phyloP scores from a whole-genome alignment of 1,140 invertebrate species.

The Penaeus indicus region DNA sequence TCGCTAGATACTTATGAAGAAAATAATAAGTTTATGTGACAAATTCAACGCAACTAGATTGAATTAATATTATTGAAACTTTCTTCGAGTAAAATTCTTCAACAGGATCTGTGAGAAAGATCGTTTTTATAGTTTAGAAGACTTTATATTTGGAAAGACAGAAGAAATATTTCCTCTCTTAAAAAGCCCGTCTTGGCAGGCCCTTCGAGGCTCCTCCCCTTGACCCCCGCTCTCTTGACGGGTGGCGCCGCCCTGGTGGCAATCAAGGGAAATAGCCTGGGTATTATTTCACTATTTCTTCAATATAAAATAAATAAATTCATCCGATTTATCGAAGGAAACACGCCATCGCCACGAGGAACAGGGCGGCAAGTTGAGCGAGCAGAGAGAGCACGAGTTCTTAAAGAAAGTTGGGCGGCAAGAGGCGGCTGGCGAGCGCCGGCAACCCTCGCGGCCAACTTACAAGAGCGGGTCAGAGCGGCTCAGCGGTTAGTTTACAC shows the following conservation, averaged over 20 bases:
- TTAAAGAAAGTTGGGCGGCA: slow-evolving; percentile 17
- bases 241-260: slow-evolving; percentile 53
- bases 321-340: slow-evolving; percentile 11
- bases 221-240: slow-evolving; percentile 37
- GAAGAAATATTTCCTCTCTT: background rate
- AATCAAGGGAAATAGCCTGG: background rate
- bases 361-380: slow-evolving; percentile 6
- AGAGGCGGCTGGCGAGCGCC: slow-evolving; percentile 24
- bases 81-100: background rate
- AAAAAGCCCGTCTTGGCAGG: background rate
- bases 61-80: too few species aligned
- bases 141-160: background rate
- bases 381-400: background rate
- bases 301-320: slow-evolving; percentile 1
- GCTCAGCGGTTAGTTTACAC: slow-evolving; percentile 51
- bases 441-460: slow-evolving; percentile 53
- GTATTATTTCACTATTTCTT: slow-evolving; percentile 2
- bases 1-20: too few species aligned
- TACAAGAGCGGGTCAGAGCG: slow-evolving; percentile 48
- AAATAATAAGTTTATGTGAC: too few species aligned
- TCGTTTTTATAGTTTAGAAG: background rate
- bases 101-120: background rate
- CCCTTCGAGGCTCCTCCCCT: slow-evolving; percentile 11
- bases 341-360: background rate
- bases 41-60: too few species aligned